These are phyloP conservation scores for Helarctos malayanus DNA, from an alignment of 2,797 vertebrate genomes.

Conservation along the genomic window DNA sequence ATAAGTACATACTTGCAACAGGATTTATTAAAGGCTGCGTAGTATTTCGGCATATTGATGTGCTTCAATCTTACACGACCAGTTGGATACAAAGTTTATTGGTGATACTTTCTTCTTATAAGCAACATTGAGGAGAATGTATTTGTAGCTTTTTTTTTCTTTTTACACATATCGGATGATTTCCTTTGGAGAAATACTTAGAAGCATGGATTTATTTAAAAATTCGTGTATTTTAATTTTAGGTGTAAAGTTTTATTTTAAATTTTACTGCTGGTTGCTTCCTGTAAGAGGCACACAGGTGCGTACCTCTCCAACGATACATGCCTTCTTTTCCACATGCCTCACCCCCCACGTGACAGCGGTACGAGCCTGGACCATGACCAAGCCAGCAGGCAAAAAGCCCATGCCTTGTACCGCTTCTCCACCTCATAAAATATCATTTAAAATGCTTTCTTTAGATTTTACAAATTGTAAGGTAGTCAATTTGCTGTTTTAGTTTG, in stretches of 20 bases:
- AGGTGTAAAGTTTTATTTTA: not conserved
- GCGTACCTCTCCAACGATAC: not conserved
- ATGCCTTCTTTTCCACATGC: not conserved
- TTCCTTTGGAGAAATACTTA: not conserved
- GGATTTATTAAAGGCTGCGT: not conserved
- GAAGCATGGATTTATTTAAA: not conserved
- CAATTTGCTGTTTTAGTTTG: not conserved
- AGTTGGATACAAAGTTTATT: not conserved
- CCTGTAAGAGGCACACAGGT: not conserved
- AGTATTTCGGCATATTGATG: no score
- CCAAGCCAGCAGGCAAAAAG: not conserved
- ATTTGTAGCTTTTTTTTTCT: not conserved
- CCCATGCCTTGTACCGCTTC: not conserved
- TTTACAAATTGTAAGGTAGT: conserved; percentile 7
- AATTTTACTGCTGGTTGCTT: not conserved
- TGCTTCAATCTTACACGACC: not conserved
- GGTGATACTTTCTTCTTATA: not conserved
- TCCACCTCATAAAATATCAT: not conserved
- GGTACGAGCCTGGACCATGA: not conserved
- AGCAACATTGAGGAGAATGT: not conserved
- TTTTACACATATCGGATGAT: not conserved
- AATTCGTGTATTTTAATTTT: not conserved
- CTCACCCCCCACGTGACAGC: no score
- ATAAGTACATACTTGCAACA: not conserved
- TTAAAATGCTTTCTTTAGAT: not conserved